Percentiles rank a stretch among this genome's conserved stretches.
phyloP scores from a whole-genome alignment of 1,140 invertebrate genomes.

The Diorhabda carinulata region DNA sequence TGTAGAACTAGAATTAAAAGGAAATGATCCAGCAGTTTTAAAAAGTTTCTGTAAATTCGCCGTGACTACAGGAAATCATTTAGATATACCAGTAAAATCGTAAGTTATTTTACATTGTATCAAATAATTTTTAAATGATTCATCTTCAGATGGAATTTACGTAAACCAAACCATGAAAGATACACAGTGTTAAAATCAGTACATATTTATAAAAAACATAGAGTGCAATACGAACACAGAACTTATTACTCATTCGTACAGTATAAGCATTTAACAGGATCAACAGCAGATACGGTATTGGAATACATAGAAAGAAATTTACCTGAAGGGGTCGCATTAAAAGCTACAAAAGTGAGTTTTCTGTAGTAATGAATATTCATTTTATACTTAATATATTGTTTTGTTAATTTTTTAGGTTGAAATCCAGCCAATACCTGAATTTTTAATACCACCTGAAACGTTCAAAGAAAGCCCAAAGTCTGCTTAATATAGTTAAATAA shows the following conservation, averaged over 20 bases:
- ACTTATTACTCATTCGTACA: constrained; percentile 88
- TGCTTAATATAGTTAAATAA: neutral
- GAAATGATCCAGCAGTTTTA: constrained; percentile 81
- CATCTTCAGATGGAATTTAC: constrained; percentile 62
- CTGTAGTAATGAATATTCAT: neutral
- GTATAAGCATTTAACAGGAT: constrained; percentile 83
- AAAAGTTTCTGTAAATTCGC: constrained; percentile 85
- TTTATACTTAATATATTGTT: neutral
- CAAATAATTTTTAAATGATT: constrained; percentile 20
- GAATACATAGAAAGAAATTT: constrained; percentile 97
- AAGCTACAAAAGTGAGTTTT: constrained; percentile 75
- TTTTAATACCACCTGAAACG: constrained; percentile 16
- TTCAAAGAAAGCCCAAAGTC: neutral
- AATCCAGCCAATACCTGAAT: constrained; percentile 7
- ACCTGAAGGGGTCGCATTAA: constrained; percentile 94
- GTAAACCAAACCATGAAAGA: constrained; percentile 70
- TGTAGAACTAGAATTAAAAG: constrained; percentile 82
- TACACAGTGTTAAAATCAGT: constrained; percentile 82
- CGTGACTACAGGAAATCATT: constrained; percentile 70
- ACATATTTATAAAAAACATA: constrained; percentile 90
- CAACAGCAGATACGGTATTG: constrained; percentile 90
- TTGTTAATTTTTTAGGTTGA: constrained; percentile 10
- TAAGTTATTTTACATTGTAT: constrained; percentile 52
- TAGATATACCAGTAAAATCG: constrained; percentile 71
- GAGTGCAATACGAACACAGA: constrained; percentile 92